Evolutionary conservation across 2,113 vertebrate genomes (phyloP), one percentile per base, ranked within the genome.

Genomic region (Chaetorhynchus papuensis): DNA sequence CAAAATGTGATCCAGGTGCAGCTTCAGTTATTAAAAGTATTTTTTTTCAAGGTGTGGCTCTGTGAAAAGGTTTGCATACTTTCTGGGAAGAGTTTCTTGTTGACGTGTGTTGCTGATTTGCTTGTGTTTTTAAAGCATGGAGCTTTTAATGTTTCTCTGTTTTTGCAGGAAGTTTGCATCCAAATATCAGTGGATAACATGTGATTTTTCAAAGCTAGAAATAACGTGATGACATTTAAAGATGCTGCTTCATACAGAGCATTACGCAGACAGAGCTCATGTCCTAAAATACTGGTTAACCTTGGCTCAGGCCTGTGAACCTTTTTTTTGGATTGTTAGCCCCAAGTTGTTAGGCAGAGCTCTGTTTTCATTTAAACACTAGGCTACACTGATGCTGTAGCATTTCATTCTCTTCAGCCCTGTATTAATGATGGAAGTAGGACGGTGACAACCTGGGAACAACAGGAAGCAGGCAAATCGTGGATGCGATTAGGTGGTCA

Each of bases 71-170:
- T 35, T 65, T 47, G 15, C 10, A 5, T 39, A 3, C 13, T 74
- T 93, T 26, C 16, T 65, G 7, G 35, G n/a, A 39, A 59, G 35
- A 47, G 12, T 15, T 77, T 79, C 13, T 87, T 74, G 0, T 52
- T 74, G 35, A 70, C 4, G 2, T 27, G 5, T 11, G 18, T 19
- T 83, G 31, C 31, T 64, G 21, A 31, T 86, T 50, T 65, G 7
- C 26, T 24, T 78, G 35, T 75, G n/a, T 24, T 59, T 8, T 35
- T 83, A 24, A 76, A 85, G 15, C 4, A 0, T n/a, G 21, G 21
- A 69, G 37, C 15, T 69, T 30, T 13, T 57, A 0, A 0, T 30
- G 8, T 87, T 72, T 72, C 5, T 65, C 8, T 76, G 8, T 30
- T 83, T 81, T 49, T 84, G 22, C 9, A 22, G 45, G 28, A 91